phyloP scores from a whole-genome alignment of 2,113 vertebrate genomes.

The Gadus chalcogrammus region DNA sequence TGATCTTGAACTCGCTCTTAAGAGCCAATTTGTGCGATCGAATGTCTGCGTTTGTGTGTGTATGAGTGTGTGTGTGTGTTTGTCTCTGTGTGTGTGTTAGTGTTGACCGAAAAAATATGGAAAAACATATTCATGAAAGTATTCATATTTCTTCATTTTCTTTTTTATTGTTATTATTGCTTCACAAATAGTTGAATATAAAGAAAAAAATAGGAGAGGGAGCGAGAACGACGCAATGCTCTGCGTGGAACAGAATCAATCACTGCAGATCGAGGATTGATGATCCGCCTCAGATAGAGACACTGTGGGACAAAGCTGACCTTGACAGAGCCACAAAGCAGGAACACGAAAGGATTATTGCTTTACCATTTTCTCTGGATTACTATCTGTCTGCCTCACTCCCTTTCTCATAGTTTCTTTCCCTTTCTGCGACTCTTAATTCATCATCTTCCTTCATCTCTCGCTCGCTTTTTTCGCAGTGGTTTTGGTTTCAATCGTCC shows the following conservation, averaged over 20 bases:
- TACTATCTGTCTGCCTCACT: slow-evolving; percentile 49
- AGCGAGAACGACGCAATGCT: slow-evolving; percentile 23
- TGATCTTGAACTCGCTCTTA: background rate
- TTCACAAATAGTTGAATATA: slow-evolving; percentile 24
- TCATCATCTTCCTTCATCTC: background rate
- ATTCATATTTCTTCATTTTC: too few species aligned
- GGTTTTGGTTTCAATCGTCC: background rate
- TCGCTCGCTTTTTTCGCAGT: too few species aligned
- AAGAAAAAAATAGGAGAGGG: background rate
- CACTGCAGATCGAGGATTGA: slow-evolving; percentile 48
- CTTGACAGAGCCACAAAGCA: slow-evolving; percentile 48
- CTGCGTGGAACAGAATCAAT: slow-evolving; percentile 42
- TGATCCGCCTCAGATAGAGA: slow-evolving; percentile 28
- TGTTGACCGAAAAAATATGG: background rate
- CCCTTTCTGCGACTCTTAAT: slow-evolving; percentile 4
- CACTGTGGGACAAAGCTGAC: slow-evolving; percentile 53
- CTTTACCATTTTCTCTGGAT: slow-evolving; percentile 65
- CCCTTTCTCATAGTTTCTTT: slow-evolving; percentile 11
- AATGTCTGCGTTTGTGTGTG: background rate
- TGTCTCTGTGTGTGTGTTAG: too few species aligned
- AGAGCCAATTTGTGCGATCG: too few species aligned
- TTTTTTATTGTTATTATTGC: background rate
- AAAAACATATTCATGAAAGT: too few species aligned
- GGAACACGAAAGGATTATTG: slow-evolving; percentile 67
- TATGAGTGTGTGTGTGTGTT: too few species aligned